Evolutionary conservation across 2,113 vertebrate genomes (phyloP), one percentile per base, ranked within the genome.

Genomic region (Tupaia chinensis): DNA sequence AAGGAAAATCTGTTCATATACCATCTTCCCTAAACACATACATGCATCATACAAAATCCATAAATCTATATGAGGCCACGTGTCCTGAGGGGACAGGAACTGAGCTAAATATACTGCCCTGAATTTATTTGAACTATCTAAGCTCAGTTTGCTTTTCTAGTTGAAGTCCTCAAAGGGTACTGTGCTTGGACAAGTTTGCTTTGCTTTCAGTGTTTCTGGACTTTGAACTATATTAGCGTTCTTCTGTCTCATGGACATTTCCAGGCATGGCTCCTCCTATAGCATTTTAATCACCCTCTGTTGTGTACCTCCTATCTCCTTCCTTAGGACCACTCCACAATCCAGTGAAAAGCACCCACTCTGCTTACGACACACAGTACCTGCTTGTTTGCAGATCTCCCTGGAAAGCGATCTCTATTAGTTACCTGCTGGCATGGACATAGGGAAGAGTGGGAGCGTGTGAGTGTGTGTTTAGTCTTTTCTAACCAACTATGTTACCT

Each of bases 121-220:
- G 74, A 96, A 82, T 8, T 25, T 15, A 4, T 32, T 72, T 93
- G 91, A 89, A 78, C 89, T 13, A 58, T 76, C 66, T 88, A 95
- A 93, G 63, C 54, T 88, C 1, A 2, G 65, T 91, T 95, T 92
- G 70, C 82, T 91, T 95, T 94, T 93, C 86, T 69, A 88, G 54
- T 58, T 93, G 34, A 78, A 78, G 66, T 94, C 84, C 56, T 93
- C 58, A 79, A 27, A 94, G n/a, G 70, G 86, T 60, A 53, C 61
- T 84, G 7, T 65, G 73, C 74, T 79, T 83, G 29, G 72, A 32
- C 16, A 56, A 80, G 22, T 79, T 88, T 74, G 61, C 68, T 95
- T 80, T 95, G 60, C 54, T 87, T 94, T 76, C 58, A 74, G 69
- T 53, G 14, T 76, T 53, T 54, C n/a, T 94, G 32, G 20, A 74